Evolutionary conservation across 2,797 vertebrate genomes (phyloP).

Genomic region (Aphelocoma californica): DNA sequence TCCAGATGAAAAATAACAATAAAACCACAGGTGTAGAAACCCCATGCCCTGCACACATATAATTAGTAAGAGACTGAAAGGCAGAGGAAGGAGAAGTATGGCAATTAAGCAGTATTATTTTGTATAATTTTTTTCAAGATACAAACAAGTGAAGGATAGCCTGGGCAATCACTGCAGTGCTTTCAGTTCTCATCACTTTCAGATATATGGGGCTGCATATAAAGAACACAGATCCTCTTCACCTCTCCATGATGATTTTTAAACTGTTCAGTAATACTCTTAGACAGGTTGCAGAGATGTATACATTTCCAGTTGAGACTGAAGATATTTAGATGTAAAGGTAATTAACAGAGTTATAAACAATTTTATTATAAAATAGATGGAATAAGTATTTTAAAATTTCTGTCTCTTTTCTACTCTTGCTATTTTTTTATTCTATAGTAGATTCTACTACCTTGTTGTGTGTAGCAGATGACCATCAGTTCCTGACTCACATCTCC

Average conservation of each 20-base stretch:
- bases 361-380: background rate
- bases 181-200: background rate
- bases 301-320: background rate
- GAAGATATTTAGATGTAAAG: background rate
- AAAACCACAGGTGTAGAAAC: background rate
- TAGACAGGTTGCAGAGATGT: background rate
- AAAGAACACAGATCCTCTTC: background rate
- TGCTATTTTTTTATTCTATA: background rate
- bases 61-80: background rate
- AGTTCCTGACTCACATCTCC: conserved; percentile 91
- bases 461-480: conserved; percentile 92
- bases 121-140: background rate
- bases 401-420: background rate
- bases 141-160: background rate
- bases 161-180: background rate
- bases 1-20: background rate
- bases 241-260: background rate
- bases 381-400: background rate
- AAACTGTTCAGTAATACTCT: background rate
- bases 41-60: too few relatives aligned
- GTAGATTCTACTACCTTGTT: conserved; percentile 82
- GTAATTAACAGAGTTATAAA: background rate
- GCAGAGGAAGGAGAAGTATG: background rate
- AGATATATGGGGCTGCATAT: background rate
- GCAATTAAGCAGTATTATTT: background rate